Evolutionary conservation across 2,797 vertebrate species (phyloP), one percentile per base, ranked within the genome.

Genomic region (Yasuhikotakia modesta): DNA sequence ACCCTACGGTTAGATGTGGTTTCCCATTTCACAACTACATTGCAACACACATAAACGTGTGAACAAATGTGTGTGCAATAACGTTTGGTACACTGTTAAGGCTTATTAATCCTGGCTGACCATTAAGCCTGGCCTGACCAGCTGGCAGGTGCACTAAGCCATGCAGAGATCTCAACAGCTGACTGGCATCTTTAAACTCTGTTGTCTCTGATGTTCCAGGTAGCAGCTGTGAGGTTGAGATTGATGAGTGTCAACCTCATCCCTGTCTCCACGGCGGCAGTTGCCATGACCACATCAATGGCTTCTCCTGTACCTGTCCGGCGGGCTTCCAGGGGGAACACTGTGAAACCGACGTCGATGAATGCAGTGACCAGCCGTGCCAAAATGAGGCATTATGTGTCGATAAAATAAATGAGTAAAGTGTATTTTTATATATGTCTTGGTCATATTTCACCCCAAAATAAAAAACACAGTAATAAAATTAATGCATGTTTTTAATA

Each of bases 301-400:
- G 89, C 85, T 96, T 95, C 76, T 27, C 84, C 52, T 98, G 96
- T 90, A 92, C 86, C 81, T 98, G 95, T 46, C 8, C n/a, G 0
- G 79, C 79, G 0, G 94, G 96, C 79, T 96, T 95, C 90, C 89
- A 90, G 0, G 96, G 95, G 11, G 86, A 91, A 16, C 85, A 32
- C 16, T 98, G 96, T 0, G 93, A 95, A 84, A 89, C 89, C 65
- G 73, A 93, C 87, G 74, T 84, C 0, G 90, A 96, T 0, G 95
- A 96, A 82, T 97, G 96, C 70, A 81, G 81, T 81, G 94, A 91
- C 69, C 87, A 76, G 77, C 95, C 95, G 0, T 98, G 96, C 91
- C 95, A 92, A 24, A 94, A 95, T 0, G 91, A 93, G 39, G 95
- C 90, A 46, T 83, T 73, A 17, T 98, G 96, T 66, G 2, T 81